Evolutionary conservation across 1,140 invertebrate genomes (phyloP), one percentile per base, ranked within the genome.

Genomic region (Drosophila repleta): DNA sequence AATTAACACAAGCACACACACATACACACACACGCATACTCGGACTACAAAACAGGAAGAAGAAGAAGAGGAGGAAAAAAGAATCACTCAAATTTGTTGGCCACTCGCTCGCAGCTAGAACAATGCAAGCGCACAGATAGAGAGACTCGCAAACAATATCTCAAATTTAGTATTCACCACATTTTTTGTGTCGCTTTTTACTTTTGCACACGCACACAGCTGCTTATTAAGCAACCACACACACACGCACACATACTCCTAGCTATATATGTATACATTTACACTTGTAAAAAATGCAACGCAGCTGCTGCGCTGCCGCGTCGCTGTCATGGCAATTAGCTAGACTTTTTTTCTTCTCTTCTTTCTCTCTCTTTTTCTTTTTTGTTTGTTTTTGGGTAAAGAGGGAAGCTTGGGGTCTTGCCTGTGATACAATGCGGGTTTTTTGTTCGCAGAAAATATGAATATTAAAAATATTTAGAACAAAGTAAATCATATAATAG

Each of bases 121-220:
- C 72, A 77, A 77, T 75, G 60, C 60, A 46, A 45, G 29, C 26
- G 45, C 48, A 66, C 18, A 56, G 43, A 62, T 55, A 56, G 52
- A 57, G 45, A 62, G 62, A 55, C 57, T 24, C 65, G 41, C 49
- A 32, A n/a, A 67, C 32, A 69, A 52, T 51, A 76, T 69, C 74
- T 76, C 74, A 74, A 81, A 76, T 77, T 85, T 74, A 66, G 49
- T 68, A 85, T 87, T 87, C 82, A 85, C 82, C 82, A 85, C 78
- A 82, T 77, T 87, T 84, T 84, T 74, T 77, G 41, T 73, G 69
- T 76, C 63, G 67, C 35, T 70, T 84, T 79, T 79, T 76, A 73
- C 61, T 76, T 79, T 76, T 56, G 64, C 55, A 58, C 67, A 81
- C 58, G 63, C 77, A 87, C 46, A 76, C 69, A 48, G 57, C 57